A percentile compares a stretch with the other conserved stretches of the same genome.
These are phyloP conservation scores for Loris lydekkerianus DNA, from an alignment of 2,797 vertebrate species.

Conservation along the genomic window DNA sequence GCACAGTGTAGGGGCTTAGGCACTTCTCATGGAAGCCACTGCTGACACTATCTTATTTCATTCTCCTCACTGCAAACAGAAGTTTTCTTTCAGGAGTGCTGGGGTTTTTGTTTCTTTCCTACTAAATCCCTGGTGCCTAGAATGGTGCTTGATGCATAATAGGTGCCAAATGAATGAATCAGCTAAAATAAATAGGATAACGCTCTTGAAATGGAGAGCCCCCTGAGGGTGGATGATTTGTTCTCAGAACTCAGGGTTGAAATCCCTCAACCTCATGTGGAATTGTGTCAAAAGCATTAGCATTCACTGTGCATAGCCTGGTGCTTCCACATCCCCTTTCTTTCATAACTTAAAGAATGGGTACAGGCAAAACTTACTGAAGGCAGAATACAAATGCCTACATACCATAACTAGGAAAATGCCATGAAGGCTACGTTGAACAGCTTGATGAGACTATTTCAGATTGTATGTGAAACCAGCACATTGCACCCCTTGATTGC, in stretches of 20 bases:
- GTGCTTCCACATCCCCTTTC: background rate
- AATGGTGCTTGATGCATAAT: too few species aligned
- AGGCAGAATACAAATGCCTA: too few species aligned
- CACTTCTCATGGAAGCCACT: accelerated
- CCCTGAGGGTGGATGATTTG: background rate
- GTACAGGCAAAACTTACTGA: too few species aligned
- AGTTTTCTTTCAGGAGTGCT: background rate
- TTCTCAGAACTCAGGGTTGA: background rate
- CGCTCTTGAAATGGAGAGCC: accelerated
- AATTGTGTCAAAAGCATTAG: background rate
- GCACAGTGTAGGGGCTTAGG: background rate
- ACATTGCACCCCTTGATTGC: too few species aligned
- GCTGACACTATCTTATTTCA: too few species aligned
- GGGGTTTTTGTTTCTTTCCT: background rate
- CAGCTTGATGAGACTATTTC: too few species aligned
- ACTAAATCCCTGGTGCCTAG: background rate
- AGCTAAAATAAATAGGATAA: background rate
- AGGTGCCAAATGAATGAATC: background rate
- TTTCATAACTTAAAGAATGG: background rate
- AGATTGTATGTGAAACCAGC: too few species aligned
- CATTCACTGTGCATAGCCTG: background rate
- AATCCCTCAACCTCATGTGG: background rate
- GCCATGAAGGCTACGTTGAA: too few species aligned
- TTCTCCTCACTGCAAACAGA: background rate
- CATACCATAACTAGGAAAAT: too few species aligned